Evolutionary conservation across 2,113 vertebrate species (phyloP).

Genomic region (Bubalus kerabau): DNA sequence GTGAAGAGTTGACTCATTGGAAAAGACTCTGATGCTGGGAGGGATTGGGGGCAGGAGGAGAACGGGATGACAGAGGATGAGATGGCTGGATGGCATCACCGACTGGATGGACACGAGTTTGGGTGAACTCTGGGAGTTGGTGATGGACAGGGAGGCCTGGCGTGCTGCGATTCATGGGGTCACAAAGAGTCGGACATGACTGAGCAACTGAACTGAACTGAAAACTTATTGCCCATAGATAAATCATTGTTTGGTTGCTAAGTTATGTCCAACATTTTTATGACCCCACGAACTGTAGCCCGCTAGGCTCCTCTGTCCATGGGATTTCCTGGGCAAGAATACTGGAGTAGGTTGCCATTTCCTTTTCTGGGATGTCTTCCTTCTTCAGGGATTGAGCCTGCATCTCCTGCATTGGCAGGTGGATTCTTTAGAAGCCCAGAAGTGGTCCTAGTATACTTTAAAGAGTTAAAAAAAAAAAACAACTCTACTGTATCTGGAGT

Average conservation of each 20-base stretch:
- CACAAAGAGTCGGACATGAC: too few relatives aligned
- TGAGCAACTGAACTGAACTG: too few relatives aligned
- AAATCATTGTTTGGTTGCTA: not conserved
- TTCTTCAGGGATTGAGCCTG: not conserved
- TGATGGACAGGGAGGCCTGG: too few relatives aligned
- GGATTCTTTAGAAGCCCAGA: not conserved
- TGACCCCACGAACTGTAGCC: not conserved
- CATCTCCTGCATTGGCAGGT: not conserved
- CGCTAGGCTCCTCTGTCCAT: not conserved
- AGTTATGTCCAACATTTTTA: not conserved
- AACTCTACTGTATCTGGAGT: not conserved
- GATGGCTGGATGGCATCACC: too few relatives aligned
- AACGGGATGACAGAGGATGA: too few relatives aligned
- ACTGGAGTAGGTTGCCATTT: not conserved
- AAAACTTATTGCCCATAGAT: not conserved
- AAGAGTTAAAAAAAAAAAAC: not conserved
- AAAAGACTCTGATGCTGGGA: too few relatives aligned
- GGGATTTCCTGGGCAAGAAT: not conserved
- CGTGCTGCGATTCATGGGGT: too few relatives aligned
- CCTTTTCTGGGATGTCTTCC: not conserved
- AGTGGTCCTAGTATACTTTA: not conserved
- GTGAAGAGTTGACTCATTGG: too few relatives aligned
- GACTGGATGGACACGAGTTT: too few relatives aligned
- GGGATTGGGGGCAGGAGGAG: too few relatives aligned
- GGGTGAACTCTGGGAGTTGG: too few relatives aligned